Conservation (phyloP, 1,140 invertebrate genomes). For the Drosophila neocordata region DNA sequence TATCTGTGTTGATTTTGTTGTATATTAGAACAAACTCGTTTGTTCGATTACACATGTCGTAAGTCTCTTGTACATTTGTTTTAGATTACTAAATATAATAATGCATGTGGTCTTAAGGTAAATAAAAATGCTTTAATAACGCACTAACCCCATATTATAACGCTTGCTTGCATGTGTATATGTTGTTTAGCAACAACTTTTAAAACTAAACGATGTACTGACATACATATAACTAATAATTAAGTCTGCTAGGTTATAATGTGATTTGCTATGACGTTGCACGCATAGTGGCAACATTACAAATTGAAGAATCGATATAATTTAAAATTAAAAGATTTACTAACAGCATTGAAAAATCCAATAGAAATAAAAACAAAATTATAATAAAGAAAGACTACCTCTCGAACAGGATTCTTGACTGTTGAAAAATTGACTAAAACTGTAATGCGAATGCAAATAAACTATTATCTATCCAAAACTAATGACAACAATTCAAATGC, state of each 20-base stretch:
- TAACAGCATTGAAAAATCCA: conserved; percentile 72
- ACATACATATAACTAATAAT: conserved; percentile 13
- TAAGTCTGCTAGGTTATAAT: conserved; percentile 47
- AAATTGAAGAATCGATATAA: conserved; percentile 19
- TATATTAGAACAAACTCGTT: conserved; percentile 64
- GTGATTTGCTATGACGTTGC: conserved; percentile 28
- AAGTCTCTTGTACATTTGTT: conserved; percentile 41
- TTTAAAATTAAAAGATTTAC: conserved; percentile 40
- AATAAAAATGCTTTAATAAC: conserved; percentile 42
- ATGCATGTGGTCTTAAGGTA: conserved; percentile 47
- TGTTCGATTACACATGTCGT: conserved; percentile 43
- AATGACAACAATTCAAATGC: conserved; percentile 61
- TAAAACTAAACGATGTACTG: conserved; percentile 30
- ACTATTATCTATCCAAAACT: conserved; percentile 35
- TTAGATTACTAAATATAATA: background rate
- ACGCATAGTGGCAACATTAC: conserved; percentile 22
- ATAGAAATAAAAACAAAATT: conserved; percentile 8
- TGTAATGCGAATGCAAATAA: conserved; percentile 23
- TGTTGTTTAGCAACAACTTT: conserved; percentile 57
- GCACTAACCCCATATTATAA: conserved; percentile 61
- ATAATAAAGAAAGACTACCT: conserved; percentile 55
- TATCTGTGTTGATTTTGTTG: conserved; percentile 70
- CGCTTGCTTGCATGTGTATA: conserved; percentile 75
- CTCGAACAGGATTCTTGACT: conserved; percentile 63
- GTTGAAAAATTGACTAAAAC: conserved; percentile 50